Evolutionary conservation across 2,888 invertebrate species (phyloP), one percentile per base, ranked within the genome.

Genomic region (Ormyrus nitidulus): DNA sequence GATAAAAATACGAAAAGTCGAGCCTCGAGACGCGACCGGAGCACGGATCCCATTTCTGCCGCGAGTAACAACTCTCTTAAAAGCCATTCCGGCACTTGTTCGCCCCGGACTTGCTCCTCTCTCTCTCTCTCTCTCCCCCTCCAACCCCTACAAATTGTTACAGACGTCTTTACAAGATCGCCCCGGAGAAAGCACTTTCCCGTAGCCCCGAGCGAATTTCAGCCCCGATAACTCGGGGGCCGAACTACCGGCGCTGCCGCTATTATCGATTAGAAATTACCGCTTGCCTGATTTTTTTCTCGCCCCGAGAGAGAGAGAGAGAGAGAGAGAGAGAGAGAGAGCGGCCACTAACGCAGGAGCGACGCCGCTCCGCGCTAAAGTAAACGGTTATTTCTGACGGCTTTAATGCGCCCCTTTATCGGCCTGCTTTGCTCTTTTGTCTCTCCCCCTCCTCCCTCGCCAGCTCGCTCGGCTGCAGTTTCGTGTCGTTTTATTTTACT

Each of bases 101-200:
- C 77, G 8, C 51, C 34, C 61, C 54, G 34, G 34, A 34, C 34
- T 34, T 4, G 34, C 34, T 34, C 34, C 34, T 34, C 34, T 34
- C 34, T 34, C 65, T 34, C 34, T 34, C 65, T 1, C 19, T 19
- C 19, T 19, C 19, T 1, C 34, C 53, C 65, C 72, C 62, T 34
- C 19, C 19, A 19, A 19, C 19, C 19, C 19, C 71, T 61, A 80
- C 80, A 80, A 82, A 82, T 82, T 82, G 82, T 80, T 80, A 76
- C 82, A 82, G 75, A 78, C 82, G 80, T 80, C 80, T 80, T 82
- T 82, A 82, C 82, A 80, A 80, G 78, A 74, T 75, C 75, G 68
- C 62, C 53, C 19, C 51, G 65, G 68, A 71, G 66, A 70, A 77
- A 81, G 74, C 54, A 66, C 77, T 65, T 53, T 51, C 49, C 58